These are phyloP conservation scores for Oceanodroma tethys DNA, from an alignment of 2,113 vertebrate species.

Conservation along the genomic window DNA sequence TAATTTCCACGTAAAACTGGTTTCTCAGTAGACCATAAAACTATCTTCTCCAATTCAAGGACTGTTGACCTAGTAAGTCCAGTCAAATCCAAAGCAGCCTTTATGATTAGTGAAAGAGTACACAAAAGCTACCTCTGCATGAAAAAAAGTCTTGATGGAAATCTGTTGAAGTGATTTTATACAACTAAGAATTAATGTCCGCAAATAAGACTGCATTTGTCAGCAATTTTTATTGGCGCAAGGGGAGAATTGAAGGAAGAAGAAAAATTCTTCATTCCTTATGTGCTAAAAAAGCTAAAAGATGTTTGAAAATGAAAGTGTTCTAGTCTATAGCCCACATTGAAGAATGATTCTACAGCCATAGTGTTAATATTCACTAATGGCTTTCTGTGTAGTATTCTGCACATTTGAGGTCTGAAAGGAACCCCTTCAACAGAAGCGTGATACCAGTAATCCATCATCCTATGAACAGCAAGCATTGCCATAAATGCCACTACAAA, in stretches of 20 bases:
- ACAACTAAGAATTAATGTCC: background rate
- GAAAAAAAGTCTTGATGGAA: background rate
- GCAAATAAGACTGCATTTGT: background rate
- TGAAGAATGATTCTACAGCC: background rate
- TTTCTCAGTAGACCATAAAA: conserved; percentile 48
- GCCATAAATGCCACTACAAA: background rate
- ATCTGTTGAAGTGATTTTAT: background rate
- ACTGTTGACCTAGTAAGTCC: background rate
- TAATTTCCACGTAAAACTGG: conserved; percentile 35
- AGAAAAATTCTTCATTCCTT: background rate
- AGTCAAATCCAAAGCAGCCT: background rate
- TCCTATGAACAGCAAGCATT: rapidly evolving
- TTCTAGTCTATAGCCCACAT: background rate
- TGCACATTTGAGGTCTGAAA: background rate
- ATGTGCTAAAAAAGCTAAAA: background rate
- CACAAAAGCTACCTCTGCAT: background rate
- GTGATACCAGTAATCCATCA: background rate
- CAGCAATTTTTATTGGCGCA: background rate
- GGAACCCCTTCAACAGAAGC: background rate
- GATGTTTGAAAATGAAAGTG: background rate
- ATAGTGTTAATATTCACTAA: background rate
- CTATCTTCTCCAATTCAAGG: background rate
- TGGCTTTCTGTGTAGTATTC: background rate
- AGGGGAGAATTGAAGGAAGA: background rate
- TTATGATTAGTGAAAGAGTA: background rate